phyloP scores from a whole-genome alignment of 1,140 invertebrate species.

The Macrobrachium nipponense region DNA sequence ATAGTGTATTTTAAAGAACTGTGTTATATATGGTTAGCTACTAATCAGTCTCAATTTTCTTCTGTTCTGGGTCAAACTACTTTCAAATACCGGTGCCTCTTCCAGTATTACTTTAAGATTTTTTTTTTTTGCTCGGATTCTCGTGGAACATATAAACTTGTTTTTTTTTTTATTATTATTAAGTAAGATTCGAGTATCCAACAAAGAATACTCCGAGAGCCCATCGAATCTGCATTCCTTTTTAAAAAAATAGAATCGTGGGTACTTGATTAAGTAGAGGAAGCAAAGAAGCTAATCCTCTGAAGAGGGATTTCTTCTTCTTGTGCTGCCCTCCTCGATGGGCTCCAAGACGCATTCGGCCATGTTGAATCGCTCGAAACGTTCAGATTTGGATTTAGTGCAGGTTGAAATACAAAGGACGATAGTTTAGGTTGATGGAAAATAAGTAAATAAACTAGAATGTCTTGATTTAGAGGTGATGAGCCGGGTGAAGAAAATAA shows the following conservation, averaged over 20 bases:
- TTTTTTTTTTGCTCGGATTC: conserved; percentile 19
- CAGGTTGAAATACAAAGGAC: no score
- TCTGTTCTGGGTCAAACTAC: conserved; percentile 50
- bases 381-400: no score
- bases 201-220: not conserved
- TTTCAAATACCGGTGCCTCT: conserved; percentile 40
- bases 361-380: no score
- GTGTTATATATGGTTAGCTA: not conserved
- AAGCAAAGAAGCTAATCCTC: no score
- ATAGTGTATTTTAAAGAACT: no score
- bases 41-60: conserved; percentile 54
- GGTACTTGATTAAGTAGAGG: conserved; percentile 3
- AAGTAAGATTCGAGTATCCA: not conserved
- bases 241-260: not conserved
- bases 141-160: not conserved
- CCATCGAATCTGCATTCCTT: no score
- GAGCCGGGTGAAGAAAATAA: conserved; percentile 45
- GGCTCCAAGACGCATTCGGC: no score
- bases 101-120: conserved; percentile 57
- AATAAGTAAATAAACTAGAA: conserved; percentile 15
- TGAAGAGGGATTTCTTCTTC: no score
- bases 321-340: no score
- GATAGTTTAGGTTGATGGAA: no score
- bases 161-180: conserved; percentile 17
- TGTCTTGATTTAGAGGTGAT: conserved; percentile 58